Base-by-base conservation (phyloP, 2,888 invertebrate species). In the Pachymerium ferrugineum region DNA sequence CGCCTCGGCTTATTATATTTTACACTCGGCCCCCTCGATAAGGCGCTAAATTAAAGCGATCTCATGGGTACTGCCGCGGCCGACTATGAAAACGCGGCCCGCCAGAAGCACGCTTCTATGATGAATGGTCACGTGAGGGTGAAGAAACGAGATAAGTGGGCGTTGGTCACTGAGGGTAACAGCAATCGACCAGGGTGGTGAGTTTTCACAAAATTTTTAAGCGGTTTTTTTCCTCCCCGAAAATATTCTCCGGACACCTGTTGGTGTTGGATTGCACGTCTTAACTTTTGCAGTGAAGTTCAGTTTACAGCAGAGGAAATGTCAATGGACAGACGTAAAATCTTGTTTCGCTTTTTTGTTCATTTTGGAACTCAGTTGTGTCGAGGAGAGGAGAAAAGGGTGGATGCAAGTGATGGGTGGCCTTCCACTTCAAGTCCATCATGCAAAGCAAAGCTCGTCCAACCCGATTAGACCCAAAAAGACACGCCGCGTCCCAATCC, bases 391-490 rank as follows among this genome's bases (percentile, higher is more conserved):
- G 62, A 62, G 47, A 22, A 54, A 19, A 54, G 22, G 62, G 62
- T 62, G 62, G 25, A n/a, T n/a, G n/a, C 25, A 25, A 62, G n/a
- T 25, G 62, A 62, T 62, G 62, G n/a, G 25, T 62, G 62, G 62
- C 62, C 62, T 62, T 62, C 62, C 28, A 62, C 62, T 25, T 28
- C 62, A 62, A 62, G 62, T 62, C 62, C 62, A 62, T 62, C 62
- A 62, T 62, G 62, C 62, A 62, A 75, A 75, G 75, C 73, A 75
- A 75, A 74, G 76, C 73, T 76, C 75, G 75, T 75, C 73, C 73
- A 75, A 74, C 69, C 68, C 75, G 76, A 76, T 75, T 76, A 75
- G 76, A 75, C 76, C 75, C 75, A 75, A 76, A 75, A 73, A 74
- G 75, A 74, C 74, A 73, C 74, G 73, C 74, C 73, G 74, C 75